Evolutionary conservation across 2,113 vertebrate species (phyloP), one percentile per base, ranked within the genome.

Genomic region (Tor tambroides): DNA sequence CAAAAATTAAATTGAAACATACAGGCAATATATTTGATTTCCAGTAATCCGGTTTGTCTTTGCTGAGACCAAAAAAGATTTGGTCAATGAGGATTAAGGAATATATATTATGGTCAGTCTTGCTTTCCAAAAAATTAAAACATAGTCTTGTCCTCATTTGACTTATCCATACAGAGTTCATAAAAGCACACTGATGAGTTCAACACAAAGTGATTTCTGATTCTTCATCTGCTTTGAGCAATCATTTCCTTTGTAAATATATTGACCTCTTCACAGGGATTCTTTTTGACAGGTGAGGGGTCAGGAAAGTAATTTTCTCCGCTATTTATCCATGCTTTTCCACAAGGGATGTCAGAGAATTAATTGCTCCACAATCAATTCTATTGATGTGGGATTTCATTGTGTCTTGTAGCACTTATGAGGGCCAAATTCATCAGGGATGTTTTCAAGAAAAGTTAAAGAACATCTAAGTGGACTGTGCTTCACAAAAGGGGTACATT

Each of bases 301-400:
- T 88, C 83, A 85, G 43, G 15, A 69, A 88, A 82, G 83, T 59
- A 65, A 85, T 85, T 76, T 88, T 65, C 77, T 51, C 38, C n/a
- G 26, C 67, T 43, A 14, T 85, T 88, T 81, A 59, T 85, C 46
- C 74, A 63, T 14, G 30, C 54, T 77, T 69, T 79, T 80, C 67
- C 49, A 74, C 56, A 81, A 61, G 43, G 28, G 49, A 4, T 5
- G 23, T 85, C 35, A 26, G 9, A 75, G 56, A 71, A 88, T 80
- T 0, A 43, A 43, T 54, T 74, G 30, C 69, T 26, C 17, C 8
- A 19, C 82, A 79, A 79, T 87, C 61, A 79, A 54, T 85, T 85
- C 12, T 67, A 65, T 54, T 81, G 83, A 23, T 30, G 28, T 72
- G 85, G 71, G 32, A 72, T 80, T 85, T 63, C 75, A 15, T 51